Evolutionary conservation across 2,113 vertebrate genomes (phyloP), one percentile per base, ranked within the genome.

Genomic region (Malurus melanocephalus): DNA sequence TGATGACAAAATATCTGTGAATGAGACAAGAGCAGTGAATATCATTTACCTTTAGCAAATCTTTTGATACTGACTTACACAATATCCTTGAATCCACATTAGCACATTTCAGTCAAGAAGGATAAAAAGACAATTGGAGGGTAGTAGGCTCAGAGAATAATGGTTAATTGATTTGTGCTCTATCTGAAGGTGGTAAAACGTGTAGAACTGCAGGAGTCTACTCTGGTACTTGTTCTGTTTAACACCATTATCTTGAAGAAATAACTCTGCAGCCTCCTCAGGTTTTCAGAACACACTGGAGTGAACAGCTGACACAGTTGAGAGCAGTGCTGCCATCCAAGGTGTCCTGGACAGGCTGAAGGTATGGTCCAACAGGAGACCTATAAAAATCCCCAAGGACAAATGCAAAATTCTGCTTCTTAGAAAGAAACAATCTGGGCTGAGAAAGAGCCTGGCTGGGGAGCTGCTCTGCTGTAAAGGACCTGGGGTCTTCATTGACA

Each of bases 221-320:
- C 16, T 69, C 51, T 86, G 32, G 9, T 32, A 42, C 6, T 5
- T 77, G 56, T 13, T 61, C 33, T 61, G 7, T 52, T 88, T 75
- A 53, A 49, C 8, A 38, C 3, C 17, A 22, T 42, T 78, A 46
- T 46, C 33, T 28, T 55, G 32, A 67, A 66, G 26, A 71, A 40
- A 49, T 55, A 4, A 77, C 42, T 35, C 24, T 59, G 17, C 22
- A 46, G 13, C 26, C 20, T 71, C 7, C 10, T 69, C 46, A 71
- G 40, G 9, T 66, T 80, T 84, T 16, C 38, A 71, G 26, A 66
- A 59, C 20, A 59, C 38, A 30, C 11, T 69, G 20, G 14, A 81
- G 28, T 7, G 9, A 65, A 42, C 10, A 59, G 32, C 52, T 43
- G 40, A 84, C 16, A 28, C 0, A 0, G 12, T 7, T 78, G 40